Percentiles rank a stretch among this genome's conserved stretches.
These are phyloP conservation scores for Heliornis fulica DNA, from an alignment of 2,113 vertebrate species.

Conservation along the genomic window DNA sequence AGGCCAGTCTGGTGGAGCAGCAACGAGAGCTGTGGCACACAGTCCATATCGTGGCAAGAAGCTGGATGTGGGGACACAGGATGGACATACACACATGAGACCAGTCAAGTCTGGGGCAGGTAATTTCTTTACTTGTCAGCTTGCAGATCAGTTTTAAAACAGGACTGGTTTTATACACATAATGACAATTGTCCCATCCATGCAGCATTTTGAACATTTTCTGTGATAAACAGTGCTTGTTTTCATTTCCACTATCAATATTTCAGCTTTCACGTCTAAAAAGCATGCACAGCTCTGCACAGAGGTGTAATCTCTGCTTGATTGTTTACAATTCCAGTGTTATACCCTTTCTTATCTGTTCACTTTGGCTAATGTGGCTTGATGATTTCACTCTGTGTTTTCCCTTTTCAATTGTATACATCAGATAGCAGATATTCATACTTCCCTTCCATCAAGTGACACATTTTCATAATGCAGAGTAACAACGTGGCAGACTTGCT, in stretches of 20 bases:
- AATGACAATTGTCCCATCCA: background rate
- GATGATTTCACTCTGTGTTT: conserved; percentile 41
- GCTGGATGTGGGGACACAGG: background rate
- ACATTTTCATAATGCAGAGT: background rate
- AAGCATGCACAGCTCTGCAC: background rate
- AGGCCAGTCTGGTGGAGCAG: background rate
- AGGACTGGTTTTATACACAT: background rate
- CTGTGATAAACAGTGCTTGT: background rate
- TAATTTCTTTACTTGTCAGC: background rate
- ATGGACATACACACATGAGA: background rate
- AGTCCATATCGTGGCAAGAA: background rate
- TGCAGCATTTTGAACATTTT: background rate
- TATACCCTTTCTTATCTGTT: conserved; percentile 36
- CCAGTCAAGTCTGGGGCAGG: background rate
- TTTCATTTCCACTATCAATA: background rate
- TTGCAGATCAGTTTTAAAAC: background rate
- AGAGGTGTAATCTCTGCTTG: background rate
- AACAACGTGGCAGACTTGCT: background rate
- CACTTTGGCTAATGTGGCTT: conserved; percentile 49
- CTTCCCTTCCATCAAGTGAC: conserved; percentile 6
- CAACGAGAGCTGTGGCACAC: background rate
- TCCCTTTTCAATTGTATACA: conserved; percentile 8
- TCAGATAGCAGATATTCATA: conserved; percentile 36
- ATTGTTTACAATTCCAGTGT: conserved; percentile 5
- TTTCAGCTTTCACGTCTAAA: background rate